phyloP scores from a whole-genome alignment of 1,140 invertebrate species.

The Subanguina moxae region DNA sequence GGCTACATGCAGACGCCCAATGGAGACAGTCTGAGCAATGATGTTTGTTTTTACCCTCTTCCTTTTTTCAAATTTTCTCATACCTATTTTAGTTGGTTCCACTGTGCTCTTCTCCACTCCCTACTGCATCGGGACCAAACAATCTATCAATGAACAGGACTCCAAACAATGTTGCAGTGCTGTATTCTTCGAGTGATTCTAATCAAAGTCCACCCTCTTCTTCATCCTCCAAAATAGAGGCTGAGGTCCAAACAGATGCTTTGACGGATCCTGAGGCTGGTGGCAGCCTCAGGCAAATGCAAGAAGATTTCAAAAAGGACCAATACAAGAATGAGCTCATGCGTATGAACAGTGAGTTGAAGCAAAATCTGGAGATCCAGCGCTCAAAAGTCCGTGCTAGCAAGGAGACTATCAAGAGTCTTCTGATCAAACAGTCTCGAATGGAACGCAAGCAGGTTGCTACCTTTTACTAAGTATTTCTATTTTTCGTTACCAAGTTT shows the following conservation, averaged over 20 bases:
- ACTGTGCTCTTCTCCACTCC: neutral
- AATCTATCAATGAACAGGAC: constrained; percentile 1
- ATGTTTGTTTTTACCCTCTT: constrained; percentile 13
- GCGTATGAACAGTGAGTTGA: constrained; percentile 23
- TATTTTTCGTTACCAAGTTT: neutral
- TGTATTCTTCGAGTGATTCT: constrained; percentile 30
- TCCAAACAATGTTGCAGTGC: neutral
- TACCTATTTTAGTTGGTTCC: constrained; percentile 14
- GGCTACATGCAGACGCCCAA: constrained; percentile 3
- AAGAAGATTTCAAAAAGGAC: constrained; percentile 23
- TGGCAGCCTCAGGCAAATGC: constrained; percentile 11
- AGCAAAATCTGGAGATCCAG: constrained; percentile 26
- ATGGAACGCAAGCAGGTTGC: constrained; percentile 35
- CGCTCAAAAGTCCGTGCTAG: constrained; percentile 28
- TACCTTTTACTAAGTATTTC: neutral
- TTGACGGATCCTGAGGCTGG: neutral
- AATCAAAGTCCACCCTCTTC: constrained; percentile 28
- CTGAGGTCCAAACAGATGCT: constrained; percentile 21
- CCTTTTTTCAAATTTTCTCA: constrained; percentile 5
- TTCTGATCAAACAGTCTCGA: constrained; percentile 28
- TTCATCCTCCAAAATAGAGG: constrained; percentile 5
- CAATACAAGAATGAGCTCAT: constrained; percentile 24
- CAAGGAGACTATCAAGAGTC: constrained; percentile 34
- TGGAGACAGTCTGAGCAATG: constrained; percentile 26
- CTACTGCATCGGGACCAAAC: constrained; percentile 3